A percentile compares a stretch with the other conserved stretches of the same genome.
Evolutionary conservation across 2,797 vertebrate species (phyloP).

Genomic region (Darevskia mixta): DNA sequence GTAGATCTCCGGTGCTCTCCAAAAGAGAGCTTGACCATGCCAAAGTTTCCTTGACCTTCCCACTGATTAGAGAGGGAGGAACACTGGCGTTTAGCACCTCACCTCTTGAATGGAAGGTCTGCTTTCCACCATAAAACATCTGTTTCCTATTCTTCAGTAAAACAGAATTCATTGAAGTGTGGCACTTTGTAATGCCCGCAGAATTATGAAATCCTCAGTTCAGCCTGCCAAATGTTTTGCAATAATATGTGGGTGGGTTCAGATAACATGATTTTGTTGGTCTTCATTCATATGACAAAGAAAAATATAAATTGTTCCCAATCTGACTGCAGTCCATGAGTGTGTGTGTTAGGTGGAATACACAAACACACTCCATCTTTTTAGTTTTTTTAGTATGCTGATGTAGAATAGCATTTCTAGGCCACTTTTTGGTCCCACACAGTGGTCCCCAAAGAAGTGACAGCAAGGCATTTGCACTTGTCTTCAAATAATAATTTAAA

Average conservation of each 20-base stretch:
- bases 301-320: not conserved
- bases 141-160: slow-evolving; percentile 22
- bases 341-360: too few relatives aligned
- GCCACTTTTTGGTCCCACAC: too few relatives aligned
- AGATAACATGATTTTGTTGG: not conserved
- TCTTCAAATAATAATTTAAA: too few relatives aligned
- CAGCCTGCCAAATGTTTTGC: not conserved
- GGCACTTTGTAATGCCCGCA: not conserved
- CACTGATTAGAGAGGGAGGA: not conserved
- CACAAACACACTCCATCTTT: too few relatives aligned
- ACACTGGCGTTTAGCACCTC: not conserved
- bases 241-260: not conserved
- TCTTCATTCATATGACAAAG: not conserved
- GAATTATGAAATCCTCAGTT: slow-evolving; percentile 10
- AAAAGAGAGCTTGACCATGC: not conserved
- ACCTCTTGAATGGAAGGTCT: not conserved
- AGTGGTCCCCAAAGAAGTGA: too few relatives aligned
- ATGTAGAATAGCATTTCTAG: too few relatives aligned
- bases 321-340: not conserved
- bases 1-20: not conserved
- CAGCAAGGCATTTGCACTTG: too few relatives aligned
- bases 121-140: not conserved
- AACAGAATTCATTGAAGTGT: not conserved
- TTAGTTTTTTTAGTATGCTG: too few relatives aligned
- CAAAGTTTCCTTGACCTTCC: not conserved